Evolutionary conservation across 1,140 invertebrate species (phyloP).

Genomic region (Plectus sambesii): DNA sequence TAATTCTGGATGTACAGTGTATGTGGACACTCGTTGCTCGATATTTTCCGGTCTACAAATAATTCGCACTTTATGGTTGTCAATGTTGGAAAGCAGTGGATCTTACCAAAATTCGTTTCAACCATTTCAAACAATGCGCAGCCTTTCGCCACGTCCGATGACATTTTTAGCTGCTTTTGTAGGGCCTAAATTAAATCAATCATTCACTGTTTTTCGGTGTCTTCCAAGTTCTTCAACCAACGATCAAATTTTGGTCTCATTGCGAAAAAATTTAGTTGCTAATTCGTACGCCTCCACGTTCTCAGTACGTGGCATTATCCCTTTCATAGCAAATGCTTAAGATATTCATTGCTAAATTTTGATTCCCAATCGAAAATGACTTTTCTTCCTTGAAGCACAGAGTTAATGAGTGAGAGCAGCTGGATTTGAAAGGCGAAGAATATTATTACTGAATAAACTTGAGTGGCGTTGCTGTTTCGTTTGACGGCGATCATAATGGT

Average conservation of each 20-base stretch:
- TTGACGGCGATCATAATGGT: conserved; percentile 81
- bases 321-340: too few relatives aligned
- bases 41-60: conserved; percentile 73
- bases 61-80: conserved; percentile 14
- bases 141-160: conserved; percentile 68
- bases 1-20: conserved; percentile 98
- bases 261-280: too few relatives aligned
- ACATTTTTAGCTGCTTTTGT: conserved; percentile 63
- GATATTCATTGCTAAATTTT: too few relatives aligned
- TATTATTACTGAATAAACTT: conserved; percentile 62
- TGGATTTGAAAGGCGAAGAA: background rate
- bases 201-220: too few relatives aligned
- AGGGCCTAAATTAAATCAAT: conserved; percentile 8
- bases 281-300: too few relatives aligned
- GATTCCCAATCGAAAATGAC: too few relatives aligned
- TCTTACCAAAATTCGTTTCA: conserved; percentile 80
- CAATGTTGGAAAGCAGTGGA: conserved; percentile 1
- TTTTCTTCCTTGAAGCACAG: too few relatives aligned
- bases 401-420: too few relatives aligned
- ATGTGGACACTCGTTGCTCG: conserved; percentile 84
- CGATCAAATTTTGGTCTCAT: too few relatives aligned
- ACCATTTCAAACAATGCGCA: conserved; percentile 98
- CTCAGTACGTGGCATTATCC: too few relatives aligned
- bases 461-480: conserved; percentile 74
- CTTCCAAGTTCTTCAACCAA: too few relatives aligned